Percentiles rank a stretch among this genome's conserved stretches.
Conservation (phyloP, 1,140 invertebrate species). For the Trachymyrmex septentrionalis region DNA sequence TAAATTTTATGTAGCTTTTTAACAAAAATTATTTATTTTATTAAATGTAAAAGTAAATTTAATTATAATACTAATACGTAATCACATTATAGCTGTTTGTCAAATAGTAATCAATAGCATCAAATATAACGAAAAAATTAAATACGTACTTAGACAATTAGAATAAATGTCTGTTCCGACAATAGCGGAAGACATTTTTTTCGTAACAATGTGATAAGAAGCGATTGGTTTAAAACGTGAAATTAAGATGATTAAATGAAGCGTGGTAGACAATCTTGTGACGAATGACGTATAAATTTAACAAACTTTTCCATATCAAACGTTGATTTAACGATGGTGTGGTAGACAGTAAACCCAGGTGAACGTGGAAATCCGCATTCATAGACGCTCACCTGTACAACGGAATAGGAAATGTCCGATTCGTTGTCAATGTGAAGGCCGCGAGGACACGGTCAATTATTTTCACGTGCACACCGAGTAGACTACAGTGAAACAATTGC, state of each 20-base stretch:
- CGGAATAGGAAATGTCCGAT: constrained; percentile 60
- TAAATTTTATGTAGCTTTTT: background rate
- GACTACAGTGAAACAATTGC: constrained; percentile 76
- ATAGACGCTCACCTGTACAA: constrained; percentile 34
- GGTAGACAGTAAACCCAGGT: background rate
- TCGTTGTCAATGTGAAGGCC: constrained; percentile 57
- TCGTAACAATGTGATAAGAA: background rate
- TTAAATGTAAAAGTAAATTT: background rate
- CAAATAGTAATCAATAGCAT: background rate
- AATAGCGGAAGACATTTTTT: background rate
- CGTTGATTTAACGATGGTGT: background rate
- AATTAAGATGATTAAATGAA: constrained; percentile 5
- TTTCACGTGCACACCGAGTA: constrained; percentile 60
- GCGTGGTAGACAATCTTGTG: background rate
- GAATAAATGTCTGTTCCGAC: background rate
- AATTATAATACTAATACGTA: constrained; percentile 1
- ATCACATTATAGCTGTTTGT: background rate
- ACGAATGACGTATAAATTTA: constrained; percentile 30
- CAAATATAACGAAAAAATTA: background rate
- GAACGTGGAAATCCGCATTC: constrained; percentile 52
- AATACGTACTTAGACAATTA: background rate
- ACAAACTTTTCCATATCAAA: background rate
- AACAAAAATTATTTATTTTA: constrained; percentile 22
- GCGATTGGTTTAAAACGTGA: background rate
- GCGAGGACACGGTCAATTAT: constrained; percentile 69